A percentile compares a stretch with the other conserved stretches of the same genome.
Evolutionary conservation across 2,888 invertebrate genomes (phyloP).

Genomic region (Tenthredo scrophulariae): DNA sequence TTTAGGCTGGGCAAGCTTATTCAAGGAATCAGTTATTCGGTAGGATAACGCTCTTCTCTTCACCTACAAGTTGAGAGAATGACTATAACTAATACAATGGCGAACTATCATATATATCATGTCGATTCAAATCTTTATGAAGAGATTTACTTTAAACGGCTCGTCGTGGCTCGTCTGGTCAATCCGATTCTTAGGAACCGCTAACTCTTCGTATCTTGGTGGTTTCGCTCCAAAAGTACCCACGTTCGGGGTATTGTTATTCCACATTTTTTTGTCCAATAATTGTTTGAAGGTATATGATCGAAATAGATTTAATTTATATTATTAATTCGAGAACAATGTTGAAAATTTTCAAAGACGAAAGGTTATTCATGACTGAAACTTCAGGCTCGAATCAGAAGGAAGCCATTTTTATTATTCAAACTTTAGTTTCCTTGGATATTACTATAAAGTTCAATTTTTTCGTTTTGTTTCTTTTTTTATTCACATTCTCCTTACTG

Average conservation of each 20-base stretch:
- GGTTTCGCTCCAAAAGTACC: conserved; percentile 31
- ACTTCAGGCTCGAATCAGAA: background rate
- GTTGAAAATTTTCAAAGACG: conserved; percentile 13
- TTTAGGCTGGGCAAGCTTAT: conserved; percentile 62
- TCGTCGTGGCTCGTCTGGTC: conserved; percentile 55
- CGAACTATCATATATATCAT: background rate
- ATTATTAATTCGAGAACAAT: background rate
- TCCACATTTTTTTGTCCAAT: background rate
- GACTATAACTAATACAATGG: background rate
- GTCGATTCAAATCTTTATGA: background rate
- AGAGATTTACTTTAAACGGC: conserved; percentile 56
- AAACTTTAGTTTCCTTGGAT: conserved; percentile 20
- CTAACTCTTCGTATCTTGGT: conserved; percentile 60
- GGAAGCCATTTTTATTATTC: conserved; percentile 8
- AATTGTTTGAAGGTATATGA: background rate
- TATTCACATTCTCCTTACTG: background rate
- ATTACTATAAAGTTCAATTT: background rate
- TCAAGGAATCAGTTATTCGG: conserved; percentile 62
- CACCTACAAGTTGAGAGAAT: conserved; percentile 56
- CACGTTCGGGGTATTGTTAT: background rate
- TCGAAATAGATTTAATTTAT: background rate
- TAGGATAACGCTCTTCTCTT: conserved; percentile 62
- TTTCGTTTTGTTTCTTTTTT: background rate
- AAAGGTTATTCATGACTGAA: background rate
- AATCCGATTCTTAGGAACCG: conserved; percentile 60